Conservation (phyloP, 2,113 vertebrate species). For the Theristicus caerulescens region DNA sequence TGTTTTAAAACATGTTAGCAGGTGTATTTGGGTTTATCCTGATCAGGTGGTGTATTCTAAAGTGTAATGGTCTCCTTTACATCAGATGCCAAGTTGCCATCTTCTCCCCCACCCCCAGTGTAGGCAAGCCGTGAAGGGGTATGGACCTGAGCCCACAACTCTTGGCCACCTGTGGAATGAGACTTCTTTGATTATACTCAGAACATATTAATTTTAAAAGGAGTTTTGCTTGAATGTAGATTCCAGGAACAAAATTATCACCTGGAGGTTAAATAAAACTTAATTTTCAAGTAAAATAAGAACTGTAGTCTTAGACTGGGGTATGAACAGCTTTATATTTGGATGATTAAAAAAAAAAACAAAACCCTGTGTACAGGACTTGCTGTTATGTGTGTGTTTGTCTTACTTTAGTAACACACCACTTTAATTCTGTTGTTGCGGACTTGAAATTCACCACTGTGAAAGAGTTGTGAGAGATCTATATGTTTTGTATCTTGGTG, state of each 20-base stretch:
- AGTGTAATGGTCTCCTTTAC: not conserved
- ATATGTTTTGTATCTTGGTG: not conserved
- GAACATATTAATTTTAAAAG: not conserved
- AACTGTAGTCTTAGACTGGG: not conserved
- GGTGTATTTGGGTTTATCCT: not conserved
- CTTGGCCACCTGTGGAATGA: not conserved
- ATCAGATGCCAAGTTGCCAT: not conserved
- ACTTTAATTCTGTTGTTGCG: not conserved
- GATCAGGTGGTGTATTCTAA: not conserved
- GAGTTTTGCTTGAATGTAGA: not conserved
- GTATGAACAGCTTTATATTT: not conserved
- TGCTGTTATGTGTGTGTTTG: not conserved
- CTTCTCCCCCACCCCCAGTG: rapidly evolving
- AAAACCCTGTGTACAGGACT: not conserved
- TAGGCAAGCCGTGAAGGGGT: not conserved
- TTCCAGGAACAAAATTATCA: not conserved
- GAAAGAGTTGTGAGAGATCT: not conserved
- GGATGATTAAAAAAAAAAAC: not conserved
- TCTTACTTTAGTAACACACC: not conserved
- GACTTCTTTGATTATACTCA: not conserved
- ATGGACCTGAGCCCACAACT: not conserved
- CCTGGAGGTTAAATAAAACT: not conserved
- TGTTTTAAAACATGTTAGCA: not conserved
- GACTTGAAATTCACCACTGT: not conserved
- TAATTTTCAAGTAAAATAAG: not conserved